Conservation (phyloP, 2,888 invertebrate species). For the Noctua fimbriata region DNA sequence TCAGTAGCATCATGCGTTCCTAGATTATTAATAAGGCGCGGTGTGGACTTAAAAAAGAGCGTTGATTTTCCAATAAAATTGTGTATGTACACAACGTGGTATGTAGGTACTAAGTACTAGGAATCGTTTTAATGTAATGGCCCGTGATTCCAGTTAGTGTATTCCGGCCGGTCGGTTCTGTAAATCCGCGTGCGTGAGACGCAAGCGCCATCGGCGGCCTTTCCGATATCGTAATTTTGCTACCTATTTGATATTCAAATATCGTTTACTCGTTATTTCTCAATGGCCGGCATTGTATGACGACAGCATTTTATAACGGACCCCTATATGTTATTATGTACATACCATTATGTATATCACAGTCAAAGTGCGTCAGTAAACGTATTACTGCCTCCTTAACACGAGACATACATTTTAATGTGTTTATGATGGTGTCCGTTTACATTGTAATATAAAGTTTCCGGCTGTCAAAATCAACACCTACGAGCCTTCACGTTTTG, state of each 20-base stretch:
- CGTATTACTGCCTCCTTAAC: slow-evolving; percentile 68
- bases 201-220: slow-evolving; percentile 80
- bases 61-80: slow-evolving; percentile 69
- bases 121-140: slow-evolving; percentile 86
- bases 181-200: slow-evolving; percentile 80
- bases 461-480: slow-evolving; percentile 66
- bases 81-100: slow-evolving; percentile 70
- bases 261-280: slow-evolving; percentile 83
- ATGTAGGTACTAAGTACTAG: slow-evolving; percentile 73
- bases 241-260: slow-evolving; percentile 85
- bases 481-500: slow-evolving; percentile 54
- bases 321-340: slow-evolving; percentile 79
- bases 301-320: slow-evolving; percentile 84
- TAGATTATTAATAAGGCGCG: slow-evolving; percentile 58
- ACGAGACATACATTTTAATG: slow-evolving; percentile 71
- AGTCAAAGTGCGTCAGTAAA: slow-evolving; percentile 77
- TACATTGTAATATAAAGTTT: slow-evolving; percentile 64
- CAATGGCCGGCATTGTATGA: slow-evolving; percentile 84
- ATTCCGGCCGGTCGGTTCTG: slow-evolving; percentile 81
- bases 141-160: slow-evolving; percentile 82
- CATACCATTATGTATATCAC: slow-evolving; percentile 77
- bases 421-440: slow-evolving; percentile 67
- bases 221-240: slow-evolving; percentile 84
- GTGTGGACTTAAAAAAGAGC: slow-evolving; percentile 59
- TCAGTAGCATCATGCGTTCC: slow-evolving; percentile 53